Percentiles rank a stretch among this genome's conserved stretches.
Conservation (phyloP, 2,888 invertebrate genomes). For the Nysson spinosus region DNA sequence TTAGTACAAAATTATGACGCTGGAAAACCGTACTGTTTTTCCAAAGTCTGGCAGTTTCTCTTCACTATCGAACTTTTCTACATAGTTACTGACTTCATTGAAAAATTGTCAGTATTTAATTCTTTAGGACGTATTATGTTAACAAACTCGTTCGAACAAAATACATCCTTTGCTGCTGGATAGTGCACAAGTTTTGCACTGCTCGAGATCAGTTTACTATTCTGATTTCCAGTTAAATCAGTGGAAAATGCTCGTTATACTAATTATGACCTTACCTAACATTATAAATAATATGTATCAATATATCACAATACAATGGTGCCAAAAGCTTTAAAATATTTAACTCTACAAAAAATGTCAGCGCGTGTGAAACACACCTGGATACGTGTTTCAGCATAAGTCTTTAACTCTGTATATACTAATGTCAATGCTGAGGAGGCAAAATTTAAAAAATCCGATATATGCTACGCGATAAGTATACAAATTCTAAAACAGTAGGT, state of each 20-base stretch:
- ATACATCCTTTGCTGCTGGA: slow-evolving; percentile 17
- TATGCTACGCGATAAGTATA: slow-evolving; percentile 16
- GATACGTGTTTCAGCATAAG: slow-evolving; percentile 46
- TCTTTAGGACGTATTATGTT: slow-evolving; percentile 8
- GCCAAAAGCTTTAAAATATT: slow-evolving; percentile 64
- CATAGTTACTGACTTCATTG: slow-evolving; percentile 4
- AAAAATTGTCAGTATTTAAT: slow-evolving; percentile 5
- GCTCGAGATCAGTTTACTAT: slow-evolving; percentile 38
- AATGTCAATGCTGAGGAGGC: slow-evolving; percentile 25
- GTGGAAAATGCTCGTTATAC: slow-evolving; percentile 40
- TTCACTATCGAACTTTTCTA: no score
- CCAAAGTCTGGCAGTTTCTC: slow-evolving; percentile 38
- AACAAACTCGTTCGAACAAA: slow-evolving; percentile 14
- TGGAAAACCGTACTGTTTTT: no score
- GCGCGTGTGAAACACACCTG: slow-evolving; percentile 36
- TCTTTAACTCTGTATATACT: slow-evolving; percentile 55
- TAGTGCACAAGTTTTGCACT: slow-evolving; percentile 34
- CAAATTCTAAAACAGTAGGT: no score
- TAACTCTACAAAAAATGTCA: slow-evolving; percentile 42
- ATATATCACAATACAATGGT: slow-evolving; percentile 75
- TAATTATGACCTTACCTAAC: slow-evolving; percentile 45
- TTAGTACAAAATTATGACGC: slow-evolving; percentile 37
- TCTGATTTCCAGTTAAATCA: slow-evolving; percentile 28
- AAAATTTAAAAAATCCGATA: slow-evolving; percentile 21
- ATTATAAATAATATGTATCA: slow-evolving; percentile 68